phyloP scores from a whole-genome alignment of 2,888 invertebrate genomes.

The Lypha dubia region DNA sequence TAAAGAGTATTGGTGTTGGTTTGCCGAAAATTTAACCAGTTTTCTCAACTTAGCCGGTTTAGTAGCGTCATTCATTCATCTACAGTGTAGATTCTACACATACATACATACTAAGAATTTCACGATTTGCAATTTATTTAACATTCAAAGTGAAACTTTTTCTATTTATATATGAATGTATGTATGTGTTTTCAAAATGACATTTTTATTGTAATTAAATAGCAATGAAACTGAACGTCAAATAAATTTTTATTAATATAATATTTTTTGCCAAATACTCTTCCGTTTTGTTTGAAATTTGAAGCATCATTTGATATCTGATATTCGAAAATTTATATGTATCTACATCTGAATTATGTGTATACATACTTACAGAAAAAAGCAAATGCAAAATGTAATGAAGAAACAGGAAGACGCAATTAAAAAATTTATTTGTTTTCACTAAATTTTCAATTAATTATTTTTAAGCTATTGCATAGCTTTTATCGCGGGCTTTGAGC shows the following conservation, averaged over 20 bases:
- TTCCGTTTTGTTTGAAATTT: neutral
- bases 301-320: neutral
- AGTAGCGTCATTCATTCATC: constrained; percentile 3
- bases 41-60: constrained; percentile 8
- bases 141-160: neutral
- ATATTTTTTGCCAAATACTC: neutral
- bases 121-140: neutral
- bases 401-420: neutral
- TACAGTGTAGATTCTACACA: too few species aligned
- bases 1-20: neutral
- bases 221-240: neutral
- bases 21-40: neutral
- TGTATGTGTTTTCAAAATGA: neutral
- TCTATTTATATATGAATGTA: too few species aligned
- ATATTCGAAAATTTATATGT: neutral
- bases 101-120: too few species aligned
- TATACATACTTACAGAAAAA: neutral
- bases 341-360: neutral
- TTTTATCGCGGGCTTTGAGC: too few species aligned
- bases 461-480: too few species aligned
- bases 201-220: neutral
- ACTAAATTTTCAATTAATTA: too few species aligned
- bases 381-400: neutral
- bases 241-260: neutral
- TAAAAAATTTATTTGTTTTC: neutral